Evolutionary conservation across 2,113 vertebrate genomes (phyloP).

Genomic region (Cheirogaleus medius): DNA sequence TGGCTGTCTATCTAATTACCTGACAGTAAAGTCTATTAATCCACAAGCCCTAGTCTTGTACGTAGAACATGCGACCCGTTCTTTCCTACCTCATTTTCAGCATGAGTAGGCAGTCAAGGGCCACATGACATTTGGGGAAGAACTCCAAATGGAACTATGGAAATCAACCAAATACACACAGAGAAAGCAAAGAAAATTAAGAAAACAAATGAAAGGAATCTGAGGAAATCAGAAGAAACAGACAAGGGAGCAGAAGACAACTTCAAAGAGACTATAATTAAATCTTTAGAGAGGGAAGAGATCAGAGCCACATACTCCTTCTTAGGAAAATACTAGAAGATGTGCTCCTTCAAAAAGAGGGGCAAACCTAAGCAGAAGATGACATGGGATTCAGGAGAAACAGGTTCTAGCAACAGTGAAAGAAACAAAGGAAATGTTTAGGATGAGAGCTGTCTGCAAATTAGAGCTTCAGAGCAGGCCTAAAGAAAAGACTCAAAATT

Average conservation of each 20-base stretch:
- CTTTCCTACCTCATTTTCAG: background rate
- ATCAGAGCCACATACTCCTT: background rate
- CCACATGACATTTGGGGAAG: background rate
- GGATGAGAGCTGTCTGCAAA: background rate
- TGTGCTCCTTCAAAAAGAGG: background rate
- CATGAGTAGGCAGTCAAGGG: background rate
- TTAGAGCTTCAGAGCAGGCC: background rate
- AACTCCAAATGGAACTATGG: background rate
- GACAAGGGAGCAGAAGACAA: background rate
- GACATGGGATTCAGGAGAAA: background rate
- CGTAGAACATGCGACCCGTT: background rate
- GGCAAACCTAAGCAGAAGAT: background rate
- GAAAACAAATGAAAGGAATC: background rate
- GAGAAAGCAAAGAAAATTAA: background rate
- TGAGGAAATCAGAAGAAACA: background rate
- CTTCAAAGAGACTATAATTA: background rate
- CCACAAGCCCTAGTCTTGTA: background rate
- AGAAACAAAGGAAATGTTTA: background rate
- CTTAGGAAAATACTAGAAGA: background rate
- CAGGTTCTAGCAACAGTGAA: background rate
- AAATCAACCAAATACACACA: background rate
- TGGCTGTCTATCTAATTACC: background rate
- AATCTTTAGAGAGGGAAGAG: background rate
- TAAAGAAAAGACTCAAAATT: background rate
- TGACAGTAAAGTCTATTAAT: background rate